phyloP scores from a whole-genome alignment of 2,888 invertebrate genomes.

The Lepidonotus clava region DNA sequence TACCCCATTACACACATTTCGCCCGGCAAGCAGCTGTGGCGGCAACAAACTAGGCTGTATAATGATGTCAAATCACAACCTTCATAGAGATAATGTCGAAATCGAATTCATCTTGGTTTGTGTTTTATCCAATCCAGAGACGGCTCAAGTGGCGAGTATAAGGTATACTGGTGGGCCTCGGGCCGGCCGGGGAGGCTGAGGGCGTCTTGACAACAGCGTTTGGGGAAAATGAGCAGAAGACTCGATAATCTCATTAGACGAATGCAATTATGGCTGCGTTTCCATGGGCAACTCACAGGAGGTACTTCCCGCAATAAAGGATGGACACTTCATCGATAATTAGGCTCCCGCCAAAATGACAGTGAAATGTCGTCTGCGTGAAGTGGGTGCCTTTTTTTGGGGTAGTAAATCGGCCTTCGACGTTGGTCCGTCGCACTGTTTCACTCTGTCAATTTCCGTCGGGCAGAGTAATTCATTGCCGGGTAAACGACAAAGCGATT shows the following conservation, averaged over 20 bases:
- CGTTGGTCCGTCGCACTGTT: slow-evolving; percentile 2
- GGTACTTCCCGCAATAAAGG: slow-evolving; percentile 48
- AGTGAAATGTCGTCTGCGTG: slow-evolving; percentile 32
- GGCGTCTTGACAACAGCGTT: slow-evolving; percentile 33
- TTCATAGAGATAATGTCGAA: slow-evolving; percentile 32
- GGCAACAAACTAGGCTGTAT: slow-evolving; percentile 52
- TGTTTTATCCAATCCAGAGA: slow-evolving; percentile 42
- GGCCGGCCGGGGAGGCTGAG: not conserved
- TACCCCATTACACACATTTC: slow-evolving; percentile 18
- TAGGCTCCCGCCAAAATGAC: slow-evolving; percentile 42
- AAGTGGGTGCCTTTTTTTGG: slow-evolving; percentile 2
- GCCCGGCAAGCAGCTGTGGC: not conserved
- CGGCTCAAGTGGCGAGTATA: slow-evolving; percentile 31
- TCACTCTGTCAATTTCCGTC: slow-evolving; percentile 43
- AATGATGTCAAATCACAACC: slow-evolving; percentile 46
- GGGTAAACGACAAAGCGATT: slow-evolving; percentile 36
- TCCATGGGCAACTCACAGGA: slow-evolving; percentile 48
- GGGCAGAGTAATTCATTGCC: slow-evolving; percentile 32
- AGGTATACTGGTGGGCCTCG: slow-evolving; percentile 24
- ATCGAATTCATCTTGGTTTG: slow-evolving; percentile 32
- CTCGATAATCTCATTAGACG: slow-evolving; percentile 25
- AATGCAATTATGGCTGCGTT: slow-evolving; percentile 43
- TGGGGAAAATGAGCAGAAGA: slow-evolving; percentile 44
- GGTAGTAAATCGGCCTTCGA: not conserved
- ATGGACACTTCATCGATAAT: slow-evolving; percentile 51